Evolutionary conservation across 2,888 invertebrate genomes (phyloP), one percentile per base, ranked within the genome.

Genomic region (Mythimna vitellina): DNA sequence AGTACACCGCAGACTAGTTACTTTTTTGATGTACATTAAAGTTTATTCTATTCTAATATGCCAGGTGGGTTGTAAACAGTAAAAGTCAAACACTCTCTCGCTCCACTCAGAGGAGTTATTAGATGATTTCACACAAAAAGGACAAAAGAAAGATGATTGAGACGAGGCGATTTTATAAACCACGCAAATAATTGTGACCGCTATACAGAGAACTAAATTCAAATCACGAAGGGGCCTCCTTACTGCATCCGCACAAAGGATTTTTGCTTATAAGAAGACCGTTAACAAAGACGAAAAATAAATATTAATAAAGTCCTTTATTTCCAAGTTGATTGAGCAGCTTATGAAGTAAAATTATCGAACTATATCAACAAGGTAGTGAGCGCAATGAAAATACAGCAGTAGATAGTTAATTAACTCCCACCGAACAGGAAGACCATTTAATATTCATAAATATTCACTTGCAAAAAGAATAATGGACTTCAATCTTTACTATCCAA

Each of bases 381-480:
- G 51, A 56, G 25, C 56, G 20, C 32, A 76, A 73, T 73, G 60
- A 56, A 72, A 80, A 66, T 72, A 54, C 81, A 66, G 72, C 63
- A 56, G 72, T 32, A 72, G 54, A 54, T 68, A 65, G 42, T 68
- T 76, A 57, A 80, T 72, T 72, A 72, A 68, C 6, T 76, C 35
- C 54, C 61, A 53, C 61, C 67, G 29, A 65, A 66, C 68, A 38
- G 7, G 58, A 58, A 42, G 49, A 53, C 22, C 51, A 42, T 58
- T 72, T 49, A 56, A 65, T 68, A 73, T 77, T 79, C 62, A 72
- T 71, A 35, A 35, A 35, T 35, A 61, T 68, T 58, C 29, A 57
- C 62, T 71, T 51, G 57, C 38, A 51, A 29, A 65, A 29, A 3
- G 9, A 32, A 57, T 69, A 73, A 5, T 17, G 46, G 51, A 62